Conservation (phyloP, 92 coral and sea anemone genomes). For the Palythoa heliodiscus region DNA sequence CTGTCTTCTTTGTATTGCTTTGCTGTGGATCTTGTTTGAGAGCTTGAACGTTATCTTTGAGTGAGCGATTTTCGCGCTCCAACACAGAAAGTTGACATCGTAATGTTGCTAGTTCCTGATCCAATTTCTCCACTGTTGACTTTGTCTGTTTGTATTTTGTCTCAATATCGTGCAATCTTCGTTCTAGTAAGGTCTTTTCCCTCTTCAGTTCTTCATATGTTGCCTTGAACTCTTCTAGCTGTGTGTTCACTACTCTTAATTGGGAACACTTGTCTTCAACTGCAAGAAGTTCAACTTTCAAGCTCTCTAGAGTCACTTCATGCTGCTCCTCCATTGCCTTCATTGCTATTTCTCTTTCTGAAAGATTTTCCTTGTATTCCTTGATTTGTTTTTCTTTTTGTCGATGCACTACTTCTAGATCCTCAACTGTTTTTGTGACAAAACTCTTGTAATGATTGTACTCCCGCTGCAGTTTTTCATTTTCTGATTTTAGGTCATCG, state of each 20-base stretch:
- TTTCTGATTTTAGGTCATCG: neutral
- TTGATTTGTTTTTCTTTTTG: conserved; percentile 28
- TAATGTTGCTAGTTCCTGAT: conserved; percentile 42
- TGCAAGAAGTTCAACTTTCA: conserved; percentile 62
- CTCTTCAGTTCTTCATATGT: conserved; percentile 15
- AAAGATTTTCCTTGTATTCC: conserved; percentile 29
- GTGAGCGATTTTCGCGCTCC: conserved; percentile 40
- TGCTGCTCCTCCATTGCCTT: conserved; percentile 54
- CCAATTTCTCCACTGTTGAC: conserved; percentile 39
- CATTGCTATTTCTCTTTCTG: conserved; percentile 24
- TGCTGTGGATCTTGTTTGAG: conserved; percentile 2
- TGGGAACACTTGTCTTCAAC: conserved; percentile 70
- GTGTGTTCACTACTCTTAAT: conserved; percentile 48
- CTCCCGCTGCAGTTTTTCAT: conserved; percentile 18
- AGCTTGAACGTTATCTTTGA: conserved; percentile 39
- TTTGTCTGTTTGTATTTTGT: conserved; percentile 52
- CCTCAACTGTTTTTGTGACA: conserved; percentile 45
- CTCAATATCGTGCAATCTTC: conserved; percentile 52
- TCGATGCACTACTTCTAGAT: conserved; percentile 35
- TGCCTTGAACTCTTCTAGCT: conserved; percentile 29
- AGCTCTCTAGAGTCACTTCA: conserved; percentile 58
- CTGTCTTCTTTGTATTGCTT: neutral
- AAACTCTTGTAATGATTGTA: conserved; percentile 35
- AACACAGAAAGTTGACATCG: conserved; percentile 32
- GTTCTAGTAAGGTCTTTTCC: conserved; percentile 53